Percentiles rank a stretch among this genome's conserved stretches.
Conservation (phyloP, 2,113 vertebrate species). For the Calyptomena viridis region DNA sequence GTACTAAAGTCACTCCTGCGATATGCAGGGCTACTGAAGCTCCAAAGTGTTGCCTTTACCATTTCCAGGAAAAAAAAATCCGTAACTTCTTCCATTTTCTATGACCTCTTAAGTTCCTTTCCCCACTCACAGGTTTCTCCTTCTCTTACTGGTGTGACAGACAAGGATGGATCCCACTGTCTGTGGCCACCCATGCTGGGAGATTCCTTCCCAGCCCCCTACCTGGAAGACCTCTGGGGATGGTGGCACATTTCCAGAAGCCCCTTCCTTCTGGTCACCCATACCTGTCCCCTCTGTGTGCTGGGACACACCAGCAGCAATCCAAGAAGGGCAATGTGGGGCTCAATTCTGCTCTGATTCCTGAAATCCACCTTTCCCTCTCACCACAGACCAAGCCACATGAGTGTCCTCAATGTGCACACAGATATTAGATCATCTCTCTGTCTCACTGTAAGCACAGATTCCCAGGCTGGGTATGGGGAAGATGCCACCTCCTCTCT, state of each 20-base stretch:
- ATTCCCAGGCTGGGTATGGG: neutral
- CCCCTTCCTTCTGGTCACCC: neutral
- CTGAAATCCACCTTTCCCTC: neutral
- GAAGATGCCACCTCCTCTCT: neutral
- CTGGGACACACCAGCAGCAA: neutral
- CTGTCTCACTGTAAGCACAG: accelerated
- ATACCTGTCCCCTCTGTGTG: accelerated
- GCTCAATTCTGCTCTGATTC: neutral
- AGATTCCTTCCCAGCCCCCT: neutral
- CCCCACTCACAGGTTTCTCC: neutral
- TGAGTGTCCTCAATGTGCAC: neutral
- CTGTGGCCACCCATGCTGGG: neutral
- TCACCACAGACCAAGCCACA: neutral
- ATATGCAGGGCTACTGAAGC: neutral
- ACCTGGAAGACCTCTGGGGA: neutral
- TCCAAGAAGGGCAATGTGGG: neutral
- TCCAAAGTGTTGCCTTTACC: neutral
- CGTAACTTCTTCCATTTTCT: neutral
- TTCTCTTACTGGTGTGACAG: neutral
- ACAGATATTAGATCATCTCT: neutral
- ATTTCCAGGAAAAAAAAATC: neutral
- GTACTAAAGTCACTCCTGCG: neutral
- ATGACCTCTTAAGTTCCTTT: neutral
- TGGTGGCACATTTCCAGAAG: neutral
- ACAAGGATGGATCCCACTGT: neutral